Base-by-base conservation (phyloP, 2,888 invertebrate genomes). In the Chrysodeixis includens region DNA sequence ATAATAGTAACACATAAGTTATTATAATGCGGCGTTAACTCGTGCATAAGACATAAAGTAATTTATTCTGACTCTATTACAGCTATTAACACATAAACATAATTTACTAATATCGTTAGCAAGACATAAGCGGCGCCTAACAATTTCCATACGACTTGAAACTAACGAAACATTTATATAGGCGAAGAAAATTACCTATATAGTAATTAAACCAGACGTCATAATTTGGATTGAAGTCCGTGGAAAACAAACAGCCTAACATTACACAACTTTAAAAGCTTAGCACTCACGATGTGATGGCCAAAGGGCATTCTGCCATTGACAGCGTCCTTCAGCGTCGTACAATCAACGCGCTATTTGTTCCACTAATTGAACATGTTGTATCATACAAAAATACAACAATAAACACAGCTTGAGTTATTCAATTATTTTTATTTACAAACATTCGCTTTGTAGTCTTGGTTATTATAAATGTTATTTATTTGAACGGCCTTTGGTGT, bases 51-150 rank as follows among this genome's bases (percentile, higher is more conserved):
- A 49, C 56, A 52, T 51, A 55, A 18, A 58, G 60, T 59, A 55
- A 66, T 65, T 62, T 71, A 64, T 69, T 76, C 62, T 51, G 32
- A 26, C 32, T 66, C 58, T 53, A 69, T 61, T 58, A 61, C 61
- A 56, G 58, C 54, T 58, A 75, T 73, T 64, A 74, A 64, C 56
- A 26, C 9, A 26, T 71, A 55, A 40, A 46, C 56, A 59, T 65
- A 73, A 53, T 70, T 73, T 65, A 65, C 57, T 75, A 65, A 76
- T 73, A 56, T 59, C 58, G 76, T 71, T 75, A 59, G 44, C 30
- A 22, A 62, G 56, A 56, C 58, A 61, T 22, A 51, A 26, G 18
- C 18, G 46, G 56, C 51, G 53, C 35, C 18, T 9, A 52, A 52
- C 14, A 30, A 22, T 56, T 59, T 51, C 49, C 12, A 56, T 18